Conservation (phyloP, 2,888 invertebrate genomes). For the Diaperis boleti region DNA sequence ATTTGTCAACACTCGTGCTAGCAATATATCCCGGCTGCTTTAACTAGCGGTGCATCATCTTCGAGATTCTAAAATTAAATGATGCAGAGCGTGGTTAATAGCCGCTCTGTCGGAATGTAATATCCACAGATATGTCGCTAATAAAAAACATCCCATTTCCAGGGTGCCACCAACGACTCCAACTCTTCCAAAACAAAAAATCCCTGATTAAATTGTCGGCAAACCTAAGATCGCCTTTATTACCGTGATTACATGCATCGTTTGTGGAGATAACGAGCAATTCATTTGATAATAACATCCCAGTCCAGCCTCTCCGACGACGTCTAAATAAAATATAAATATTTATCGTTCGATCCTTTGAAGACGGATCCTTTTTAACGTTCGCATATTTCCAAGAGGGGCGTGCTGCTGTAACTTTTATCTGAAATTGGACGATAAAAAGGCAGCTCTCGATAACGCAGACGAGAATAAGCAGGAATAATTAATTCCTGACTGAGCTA, state of each 20-base stretch:
- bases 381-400: constrained; percentile 21
- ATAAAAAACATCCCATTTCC: no score
- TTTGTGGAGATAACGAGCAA: constrained; percentile 28
- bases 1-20: no score
- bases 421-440: constrained; percentile 32
- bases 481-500: constrained; percentile 27
- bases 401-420: constrained; percentile 27
- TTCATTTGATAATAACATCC: constrained; percentile 25
- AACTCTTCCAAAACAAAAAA: no score
- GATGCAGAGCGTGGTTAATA: background rate
- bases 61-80: background rate
- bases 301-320: constrained; percentile 1
- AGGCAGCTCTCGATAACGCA: constrained; percentile 30
- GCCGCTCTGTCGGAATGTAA: background rate
- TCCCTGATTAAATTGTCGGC: constrained; percentile 4
- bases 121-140: background rate
- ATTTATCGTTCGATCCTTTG: constrained; percentile 13
- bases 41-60: constrained; percentile 1
- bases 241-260: constrained; percentile 28
- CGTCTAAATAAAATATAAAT: constrained; percentile 19
- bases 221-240: constrained; percentile 20
- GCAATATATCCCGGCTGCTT: background rate
- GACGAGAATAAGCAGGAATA: constrained; percentile 21
- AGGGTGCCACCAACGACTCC: no score
- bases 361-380: constrained; percentile 5